Evolutionary conservation across 2,113 vertebrate species (phyloP), one percentile per base, ranked within the genome.

Genomic region (Varanus komodoensis): DNA sequence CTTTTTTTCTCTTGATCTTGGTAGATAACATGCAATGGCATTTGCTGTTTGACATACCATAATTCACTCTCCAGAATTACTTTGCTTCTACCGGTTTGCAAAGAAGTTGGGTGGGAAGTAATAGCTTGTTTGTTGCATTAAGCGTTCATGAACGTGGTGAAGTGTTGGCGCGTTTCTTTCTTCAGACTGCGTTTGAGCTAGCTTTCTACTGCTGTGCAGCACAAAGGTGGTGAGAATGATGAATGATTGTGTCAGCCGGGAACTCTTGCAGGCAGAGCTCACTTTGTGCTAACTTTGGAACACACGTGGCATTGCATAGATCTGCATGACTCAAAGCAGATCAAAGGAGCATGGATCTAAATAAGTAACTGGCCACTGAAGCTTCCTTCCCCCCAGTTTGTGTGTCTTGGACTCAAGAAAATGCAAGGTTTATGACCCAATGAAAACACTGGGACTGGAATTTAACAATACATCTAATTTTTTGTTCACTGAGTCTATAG

Each of bases 311-410:
- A 87, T 87, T 38, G 61, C 25, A 44, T 23, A 74, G 74, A 50
- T 34, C 69, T 86, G 50, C 34, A 9, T 61, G 73, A 44, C 32
- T 77, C 23, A 87, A 8, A 38, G 23, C n/a, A 87, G 85, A 44
- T 87, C 85, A 87, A 75, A 61, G 77, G 71, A 77, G n/a, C 85
- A 61, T 8, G 73, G n/a, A 77, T n/a, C 82, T 77, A 87, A 75
- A 77, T 87, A 87, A 61, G 29, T 54, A 38, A 75, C 69, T 61
- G 52, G 71, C 44, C 32, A 15, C 48, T 85, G 29, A 6, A 12
- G 11, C 34, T 87, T 34, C n/a, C 52, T 38, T 48, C 23, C 73
- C n/a, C n/a, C 73, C 2, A 29, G 71, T 61, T n/a, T 87, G 9
- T 15, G 9, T 8, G 6, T 17, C 38, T 48, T 68, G 61, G 82